phyloP scores from a whole-genome alignment of 2,113 vertebrate species.

The Crotalus tigris region DNA sequence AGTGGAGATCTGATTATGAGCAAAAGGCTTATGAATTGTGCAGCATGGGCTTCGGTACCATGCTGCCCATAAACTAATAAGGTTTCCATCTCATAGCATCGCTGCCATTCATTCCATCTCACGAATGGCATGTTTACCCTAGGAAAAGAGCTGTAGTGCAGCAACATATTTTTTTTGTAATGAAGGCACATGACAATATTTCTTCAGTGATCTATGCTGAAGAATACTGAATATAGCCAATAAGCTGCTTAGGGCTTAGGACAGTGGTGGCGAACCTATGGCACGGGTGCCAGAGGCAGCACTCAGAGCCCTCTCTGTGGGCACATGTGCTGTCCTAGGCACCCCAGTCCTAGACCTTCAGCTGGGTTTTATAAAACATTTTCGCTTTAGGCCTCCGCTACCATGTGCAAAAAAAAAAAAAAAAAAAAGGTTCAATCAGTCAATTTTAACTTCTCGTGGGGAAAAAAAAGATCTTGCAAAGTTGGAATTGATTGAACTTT shows the following conservation, averaged over 20 bases:
- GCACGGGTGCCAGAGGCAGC: too few relatives aligned
- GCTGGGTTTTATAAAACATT: too few relatives aligned
- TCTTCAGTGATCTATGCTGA: neutral
- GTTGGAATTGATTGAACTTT: too few relatives aligned
- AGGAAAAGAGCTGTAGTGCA: neutral
- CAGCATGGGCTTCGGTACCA: neutral
- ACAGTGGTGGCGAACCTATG: neutral
- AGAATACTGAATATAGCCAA: neutral
- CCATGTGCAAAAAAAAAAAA: too few relatives aligned
- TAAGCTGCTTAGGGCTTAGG: neutral
- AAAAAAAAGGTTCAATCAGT: too few relatives aligned
- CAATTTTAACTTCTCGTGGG: too few relatives aligned
- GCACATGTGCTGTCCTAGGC: too few relatives aligned
- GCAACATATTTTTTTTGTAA: neutral
- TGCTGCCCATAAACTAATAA: neutral
- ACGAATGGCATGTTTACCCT: neutral
- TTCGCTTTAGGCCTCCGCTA: too few relatives aligned
- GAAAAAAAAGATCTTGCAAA: too few relatives aligned
- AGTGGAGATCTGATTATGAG: too few relatives aligned
- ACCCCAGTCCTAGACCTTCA: too few relatives aligned
- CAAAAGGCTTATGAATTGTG: neutral
- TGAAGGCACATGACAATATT: neutral
- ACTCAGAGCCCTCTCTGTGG: too few relatives aligned
- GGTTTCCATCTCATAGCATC: neutral
- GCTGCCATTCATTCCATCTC: neutral